phyloP scores from a whole-genome alignment of 2,113 vertebrate genomes.

The Alouatta palliata region DNA sequence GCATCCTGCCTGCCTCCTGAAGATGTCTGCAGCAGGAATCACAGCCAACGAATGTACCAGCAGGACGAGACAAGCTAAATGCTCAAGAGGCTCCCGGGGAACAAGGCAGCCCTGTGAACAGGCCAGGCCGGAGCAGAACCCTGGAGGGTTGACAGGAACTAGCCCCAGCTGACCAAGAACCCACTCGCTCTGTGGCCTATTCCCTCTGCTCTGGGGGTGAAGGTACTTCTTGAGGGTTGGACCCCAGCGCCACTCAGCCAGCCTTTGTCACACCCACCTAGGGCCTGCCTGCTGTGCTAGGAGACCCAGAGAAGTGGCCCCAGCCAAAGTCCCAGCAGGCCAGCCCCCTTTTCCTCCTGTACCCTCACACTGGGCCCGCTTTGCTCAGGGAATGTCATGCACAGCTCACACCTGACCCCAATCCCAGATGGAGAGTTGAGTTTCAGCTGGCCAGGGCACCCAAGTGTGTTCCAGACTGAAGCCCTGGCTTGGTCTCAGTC shows the following conservation, averaged over 20 bases:
- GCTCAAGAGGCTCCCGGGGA: not conserved
- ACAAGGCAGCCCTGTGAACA: conserved; percentile 55
- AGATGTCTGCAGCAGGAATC: conserved; percentile 58
- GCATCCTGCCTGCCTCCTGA: conserved; percentile 55
- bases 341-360: not conserved
- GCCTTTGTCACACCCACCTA: not conserved
- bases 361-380: not conserved
- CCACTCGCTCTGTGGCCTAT: not conserved
- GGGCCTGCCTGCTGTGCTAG: not conserved
- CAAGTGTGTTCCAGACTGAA: not conserved
- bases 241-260: not conserved
- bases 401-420: rapidly evolving
- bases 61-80: conserved; percentile 48
- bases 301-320: not conserved
- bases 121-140: not conserved
- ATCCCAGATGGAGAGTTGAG: not conserved
- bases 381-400: not conserved
- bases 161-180: not conserved
- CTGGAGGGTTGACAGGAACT: conserved; percentile 24
- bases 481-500: not conserved
- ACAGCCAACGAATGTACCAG: conserved; percentile 59
- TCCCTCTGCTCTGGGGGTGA: not conserved
- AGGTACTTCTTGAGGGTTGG: not conserved
- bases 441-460: not conserved
- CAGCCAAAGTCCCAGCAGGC: not conserved